A percentile compares a stretch with the other conserved stretches of the same genome.
These are phyloP conservation scores for Cherax destructor DNA, from an alignment of 1,140 invertebrate species.

Conservation along the genomic window DNA sequence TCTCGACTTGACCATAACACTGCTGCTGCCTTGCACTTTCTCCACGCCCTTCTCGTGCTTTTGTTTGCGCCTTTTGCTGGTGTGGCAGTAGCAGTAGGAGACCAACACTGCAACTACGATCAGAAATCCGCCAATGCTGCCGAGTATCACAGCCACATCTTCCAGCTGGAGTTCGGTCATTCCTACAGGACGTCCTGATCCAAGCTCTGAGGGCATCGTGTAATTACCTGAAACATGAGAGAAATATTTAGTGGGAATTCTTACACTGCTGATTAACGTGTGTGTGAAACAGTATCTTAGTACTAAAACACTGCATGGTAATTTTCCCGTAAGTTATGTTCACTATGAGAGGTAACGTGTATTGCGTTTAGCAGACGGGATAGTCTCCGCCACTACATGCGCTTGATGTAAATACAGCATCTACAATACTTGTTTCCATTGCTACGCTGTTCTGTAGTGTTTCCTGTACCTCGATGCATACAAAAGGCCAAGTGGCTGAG, in stretches of 20 bases:
- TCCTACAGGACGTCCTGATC: constrained; percentile 64
- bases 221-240: constrained; percentile 60
- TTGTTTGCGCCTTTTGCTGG: constrained; percentile 52
- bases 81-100: constrained; percentile 70
- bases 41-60: constrained; percentile 67
- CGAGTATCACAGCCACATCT: constrained; percentile 68
- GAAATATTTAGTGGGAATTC: neutral
- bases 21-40: constrained; percentile 55
- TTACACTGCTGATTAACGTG: no score
- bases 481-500: no score
- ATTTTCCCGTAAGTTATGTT: no score
- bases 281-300: no score
- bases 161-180: constrained; percentile 62
- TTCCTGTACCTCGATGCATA: no score
- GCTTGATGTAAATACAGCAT: no score
- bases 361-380: no score
- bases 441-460: no score
- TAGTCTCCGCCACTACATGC: no score
- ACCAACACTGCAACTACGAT: constrained; percentile 57
- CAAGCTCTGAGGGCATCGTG: constrained; percentile 68
- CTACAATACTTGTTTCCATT: no score
- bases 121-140: constrained; percentile 66
- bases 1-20: constrained; percentile 67
- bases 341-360: no score
- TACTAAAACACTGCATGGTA: no score